Base-by-base conservation (phyloP, 2,797 vertebrate species). In the Telmatherina bonti region DNA sequence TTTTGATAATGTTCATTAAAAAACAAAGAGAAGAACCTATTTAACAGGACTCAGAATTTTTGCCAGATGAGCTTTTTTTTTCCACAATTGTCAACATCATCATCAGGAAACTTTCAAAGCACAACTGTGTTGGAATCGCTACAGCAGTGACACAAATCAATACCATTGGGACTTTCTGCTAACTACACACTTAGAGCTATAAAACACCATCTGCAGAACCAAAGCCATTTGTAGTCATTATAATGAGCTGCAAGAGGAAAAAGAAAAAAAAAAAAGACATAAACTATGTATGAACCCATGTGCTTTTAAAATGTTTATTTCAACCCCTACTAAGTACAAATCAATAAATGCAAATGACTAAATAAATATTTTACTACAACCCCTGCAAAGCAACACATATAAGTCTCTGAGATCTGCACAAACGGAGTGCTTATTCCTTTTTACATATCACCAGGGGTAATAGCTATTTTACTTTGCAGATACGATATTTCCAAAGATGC, bases 401-500 rank as follows among this genome's bases (percentile, higher is more conserved):
- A n/a, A 7, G 26, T 16, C 30, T 52, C 36, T 29, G 52, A 26
- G 16, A 62, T 49, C 52, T 62, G 35, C n/a, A 53, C 24, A n/a
- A 24, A 53, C 11, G 2, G 1, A 53, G 55, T 16, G 29, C 35
- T 58, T 47, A 35, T 52, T 20, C 20, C 26, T 27, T 63, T 27
- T 24, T 36, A 18, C 22, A 24, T 27, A 33, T 52, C 6, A 5
- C n/a, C 31, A 33, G 26, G 22, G 18, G 6, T 16, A 31, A 33
- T 35, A 15, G 31, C 2, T 51, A 1, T 26, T 51, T 12, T 18
- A 49, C 54, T 72, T 51, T 27, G 27, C 31, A 54, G 56, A 55
- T 13, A 35, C 58, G 45, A 58, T 65, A 55, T 57, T 71, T 72
- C n/a, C 29, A 57, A 67, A 82, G 41, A 29, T 56, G 67, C 16